Base-by-base conservation (phyloP, 2,113 vertebrate species). In the Willisornis vidua region DNA sequence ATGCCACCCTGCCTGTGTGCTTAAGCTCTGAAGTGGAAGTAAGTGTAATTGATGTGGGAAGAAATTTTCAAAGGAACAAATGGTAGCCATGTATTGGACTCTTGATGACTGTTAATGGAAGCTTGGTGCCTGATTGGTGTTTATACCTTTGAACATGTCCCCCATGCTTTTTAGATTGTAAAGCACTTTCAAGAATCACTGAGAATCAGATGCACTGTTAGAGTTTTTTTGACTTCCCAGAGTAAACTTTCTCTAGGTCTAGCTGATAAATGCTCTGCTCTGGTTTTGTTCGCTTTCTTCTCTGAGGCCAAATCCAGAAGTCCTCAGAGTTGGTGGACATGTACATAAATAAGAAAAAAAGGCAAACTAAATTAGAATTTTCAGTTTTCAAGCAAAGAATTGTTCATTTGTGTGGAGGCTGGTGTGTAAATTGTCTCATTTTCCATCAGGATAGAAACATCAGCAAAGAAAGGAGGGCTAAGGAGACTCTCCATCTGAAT, bases 1-100 rank as follows among this genome's bases (percentile, higher is more conserved):
- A 74, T 90, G 61, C 72, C 82, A n/a, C 63, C 94, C 59, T 84
- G 55, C 8, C 45, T 73, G 25, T 70, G 58, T 55, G 43, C 77
- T 77, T 65, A 20, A 85, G 51, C 39, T 92, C 79, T 91, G 65
- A 96, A 83, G 78, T 84, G 72, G 48, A 31, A 88, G 25, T 80
- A 79, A 89, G 59, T 59, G 62, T 54, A 94, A 90, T 87, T 83
- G 82, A 80, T 62, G 31, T 15, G 88, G 85, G 33, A 87, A 93
- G 59, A 80, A 48, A 74, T 83, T 96, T 95, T 92, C 82, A 93
- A 91, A 91, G 74, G 63, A 71, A 74, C 19, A 87, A 96, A 95
- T 85, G 62, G 66, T 39, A 88, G 48, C 43, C 1, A 19, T 59
- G 31, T 91, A 78, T 55, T 71, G 80, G 75, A 55, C 20, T 80